These are phyloP conservation scores for Eretmochelys imbricata DNA, from an alignment of 2,113 vertebrate genomes.

Conservation along the genomic window DNA sequence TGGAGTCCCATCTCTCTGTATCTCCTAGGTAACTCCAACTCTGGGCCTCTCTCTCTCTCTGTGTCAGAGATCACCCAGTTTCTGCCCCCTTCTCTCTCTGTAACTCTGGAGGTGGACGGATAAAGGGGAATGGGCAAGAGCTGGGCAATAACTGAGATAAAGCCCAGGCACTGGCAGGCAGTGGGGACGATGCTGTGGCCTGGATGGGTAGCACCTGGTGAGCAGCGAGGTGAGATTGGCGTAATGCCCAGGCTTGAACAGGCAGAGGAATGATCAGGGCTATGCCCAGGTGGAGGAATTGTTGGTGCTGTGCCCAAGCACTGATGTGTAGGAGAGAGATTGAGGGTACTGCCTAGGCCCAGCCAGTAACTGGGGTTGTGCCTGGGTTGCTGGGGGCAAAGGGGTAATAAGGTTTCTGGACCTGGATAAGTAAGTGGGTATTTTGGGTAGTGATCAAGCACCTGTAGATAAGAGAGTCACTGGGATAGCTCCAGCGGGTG, in stretches of 20 bases:
- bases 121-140: too few species aligned
- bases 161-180: too few species aligned
- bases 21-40: too few species aligned
- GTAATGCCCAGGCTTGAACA: neutral
- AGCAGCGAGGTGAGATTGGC: too few species aligned
- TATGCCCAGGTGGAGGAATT: neutral
- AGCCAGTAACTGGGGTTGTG: neutral
- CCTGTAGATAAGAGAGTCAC: neutral
- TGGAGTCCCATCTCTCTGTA: too few species aligned
- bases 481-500: neutral
- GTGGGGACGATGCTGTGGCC: too few species aligned
- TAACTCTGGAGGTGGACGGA: too few species aligned
- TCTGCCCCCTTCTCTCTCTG: too few species aligned
- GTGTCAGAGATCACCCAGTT: too few species aligned
- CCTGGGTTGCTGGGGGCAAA: neutral
- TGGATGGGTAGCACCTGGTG: too few species aligned
- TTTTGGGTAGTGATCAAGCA: neutral
- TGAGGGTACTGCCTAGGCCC: fast-evolving
- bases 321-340: neutral
- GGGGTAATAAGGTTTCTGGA: neutral
- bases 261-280: neutral
- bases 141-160: too few species aligned
- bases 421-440: neutral
- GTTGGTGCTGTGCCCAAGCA: neutral
- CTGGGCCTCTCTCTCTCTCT: too few species aligned